Evolutionary conservation across 2,113 vertebrate species (phyloP).

Genomic region (Cephalopholis sonnerati): DNA sequence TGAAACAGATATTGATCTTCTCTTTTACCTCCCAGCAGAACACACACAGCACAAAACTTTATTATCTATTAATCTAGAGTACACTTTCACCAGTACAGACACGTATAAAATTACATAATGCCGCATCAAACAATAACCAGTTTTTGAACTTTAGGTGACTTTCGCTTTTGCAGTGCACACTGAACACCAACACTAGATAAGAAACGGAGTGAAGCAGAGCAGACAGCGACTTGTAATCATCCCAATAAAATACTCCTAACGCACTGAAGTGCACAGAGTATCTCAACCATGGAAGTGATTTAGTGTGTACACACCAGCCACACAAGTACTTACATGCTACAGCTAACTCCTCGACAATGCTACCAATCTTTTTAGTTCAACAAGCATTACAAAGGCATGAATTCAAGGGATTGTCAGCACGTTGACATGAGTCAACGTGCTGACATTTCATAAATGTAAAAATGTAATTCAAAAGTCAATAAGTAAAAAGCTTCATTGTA

Average conservation of each 20-base stretch:
- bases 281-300: background rate
- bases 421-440: background rate
- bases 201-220: background rate
- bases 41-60: background rate
- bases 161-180: constrained; percentile 5
- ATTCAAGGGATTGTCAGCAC: background rate
- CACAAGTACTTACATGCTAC: constrained; percentile 6
- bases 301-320: background rate
- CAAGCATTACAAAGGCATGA: background rate
- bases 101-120: background rate
- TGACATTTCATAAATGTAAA: background rate
- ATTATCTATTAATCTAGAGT: background rate
- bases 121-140: background rate
- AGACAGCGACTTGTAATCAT: constrained; percentile 4
- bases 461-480: background rate
- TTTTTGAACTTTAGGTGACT: background rate
- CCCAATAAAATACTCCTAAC: background rate
- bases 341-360: background rate
- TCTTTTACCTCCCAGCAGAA: background rate
- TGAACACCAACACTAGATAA: background rate
- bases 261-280: background rate
- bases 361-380: background rate
- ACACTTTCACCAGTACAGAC: background rate
- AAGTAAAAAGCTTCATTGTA: background rate
- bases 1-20: constrained; percentile 4